Evolutionary conservation across 2,888 invertebrate genomes (phyloP), one percentile per base, ranked within the genome.

Genomic region (Reticulitermes lucifugus): DNA sequence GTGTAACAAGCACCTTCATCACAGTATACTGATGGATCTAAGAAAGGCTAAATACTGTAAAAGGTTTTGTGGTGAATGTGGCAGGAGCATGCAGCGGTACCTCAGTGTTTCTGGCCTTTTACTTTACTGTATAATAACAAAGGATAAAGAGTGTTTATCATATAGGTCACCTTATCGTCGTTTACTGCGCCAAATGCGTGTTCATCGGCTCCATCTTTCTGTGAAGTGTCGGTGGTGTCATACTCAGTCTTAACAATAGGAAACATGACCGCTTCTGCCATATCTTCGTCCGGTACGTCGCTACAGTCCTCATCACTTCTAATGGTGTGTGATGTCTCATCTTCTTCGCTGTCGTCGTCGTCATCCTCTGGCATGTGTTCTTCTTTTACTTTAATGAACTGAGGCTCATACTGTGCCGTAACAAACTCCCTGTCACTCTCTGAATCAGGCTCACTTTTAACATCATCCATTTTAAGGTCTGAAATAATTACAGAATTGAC

Each of bases 221-320:
- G 55, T 55, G 55, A 55, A 5, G 18, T 55, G 25, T 65, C 65
- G 2, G 65, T 21, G 7, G 18, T 12, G 12, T 65, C 0, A 6
- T 65, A 65, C 65, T 65, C 65, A 65, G 65, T 65, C 25, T 65
- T 65, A 25, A 65, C 65, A 65, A 65, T 65, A n/a, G 65, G 65
- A 25, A 65, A 65, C 65, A 65, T 65, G 25, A 65, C 65, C 7
- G 65, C 65, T 25, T 65, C 65, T 7, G 65, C 25, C 25, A 65
- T 65, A 0, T 25, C 25, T 25, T 65, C 65, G 7, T 65, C 65
- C 7, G n/a, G n/a, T 9, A 7, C 7, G 5, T 65, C 65, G 9
- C 25, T 25, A 25, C 4, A 0, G 10, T 65, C 65, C 7, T 65
- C 65, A 25, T 65, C 65, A n/a, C 25, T 25, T 25, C 9, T 9